Conservation (phyloP, 2,888 invertebrate genomes). For the Spilarctia lutea region DNA sequence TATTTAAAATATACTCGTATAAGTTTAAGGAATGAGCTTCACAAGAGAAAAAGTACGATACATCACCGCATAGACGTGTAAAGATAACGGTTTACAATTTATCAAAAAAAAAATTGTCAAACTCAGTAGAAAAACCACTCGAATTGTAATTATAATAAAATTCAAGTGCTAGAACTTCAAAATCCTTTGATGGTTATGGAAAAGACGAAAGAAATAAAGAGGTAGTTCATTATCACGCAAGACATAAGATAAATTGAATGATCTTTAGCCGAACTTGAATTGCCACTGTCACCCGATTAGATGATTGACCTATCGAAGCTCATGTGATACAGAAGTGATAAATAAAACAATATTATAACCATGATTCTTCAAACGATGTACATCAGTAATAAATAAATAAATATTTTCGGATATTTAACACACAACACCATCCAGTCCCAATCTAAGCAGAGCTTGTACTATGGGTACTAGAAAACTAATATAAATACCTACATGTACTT, state of each 20-base stretch:
- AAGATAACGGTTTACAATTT: not conserved
- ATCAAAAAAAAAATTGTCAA: not conserved
- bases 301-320: not conserved
- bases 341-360: not conserved
- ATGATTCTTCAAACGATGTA: not conserved
- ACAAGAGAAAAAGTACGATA: not conserved
- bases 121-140: not conserved
- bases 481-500: too few species aligned
- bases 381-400: not conserved
- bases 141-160: too few species aligned
- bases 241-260: not conserved
- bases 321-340: not conserved
- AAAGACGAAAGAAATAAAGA: too few species aligned
- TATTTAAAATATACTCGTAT: too few species aligned
- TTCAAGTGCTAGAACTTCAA: too few species aligned
- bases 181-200: too few species aligned
- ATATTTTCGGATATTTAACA: too few species aligned
- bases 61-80: not conserved
- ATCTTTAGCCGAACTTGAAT: not conserved
- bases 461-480: too few species aligned
- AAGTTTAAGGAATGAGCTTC: not conserved
- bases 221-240: too few species aligned
- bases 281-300: not conserved
- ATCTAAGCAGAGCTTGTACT: too few species aligned
- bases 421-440: not conserved